Evolutionary conservation across 2,113 vertebrate genomes (phyloP).

Genomic region (Trematomus loennbergii): DNA sequence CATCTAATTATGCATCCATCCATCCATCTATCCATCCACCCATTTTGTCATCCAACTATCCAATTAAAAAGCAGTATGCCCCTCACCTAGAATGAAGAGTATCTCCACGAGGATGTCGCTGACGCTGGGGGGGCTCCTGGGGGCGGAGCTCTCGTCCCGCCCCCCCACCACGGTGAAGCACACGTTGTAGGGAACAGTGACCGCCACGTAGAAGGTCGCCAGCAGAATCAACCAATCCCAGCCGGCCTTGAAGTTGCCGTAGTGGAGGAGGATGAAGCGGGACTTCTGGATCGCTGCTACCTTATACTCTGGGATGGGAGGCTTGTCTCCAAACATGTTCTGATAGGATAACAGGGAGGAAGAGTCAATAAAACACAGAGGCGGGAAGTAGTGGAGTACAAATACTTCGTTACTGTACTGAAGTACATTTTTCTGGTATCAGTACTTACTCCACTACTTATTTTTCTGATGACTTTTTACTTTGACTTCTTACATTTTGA

Average conservation of each 20-base stretch:
- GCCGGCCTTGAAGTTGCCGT: slow-evolving; percentile 88
- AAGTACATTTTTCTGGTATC: no score
- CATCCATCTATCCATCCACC: no score
- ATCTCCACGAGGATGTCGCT: slow-evolving; percentile 89
- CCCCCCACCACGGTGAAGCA: slow-evolving; percentile 83
- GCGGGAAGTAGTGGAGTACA: no score
- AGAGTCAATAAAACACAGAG: not conserved
- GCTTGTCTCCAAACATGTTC: slow-evolving; percentile 89
- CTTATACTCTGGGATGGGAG: slow-evolving; percentile 88
- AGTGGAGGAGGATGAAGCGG: slow-evolving; percentile 88
- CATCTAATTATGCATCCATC: no score
- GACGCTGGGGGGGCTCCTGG: slow-evolving; percentile 82
- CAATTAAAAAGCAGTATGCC: no score
- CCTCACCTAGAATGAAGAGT: slow-evolving; percentile 86
- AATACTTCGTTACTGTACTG: no score
- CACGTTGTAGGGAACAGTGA: slow-evolving; percentile 89
- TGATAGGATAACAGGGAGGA: slow-evolving; percentile 40
- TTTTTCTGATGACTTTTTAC: no score
- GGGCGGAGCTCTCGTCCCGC: slow-evolving; percentile 77
- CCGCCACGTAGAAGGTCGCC: slow-evolving; percentile 89
- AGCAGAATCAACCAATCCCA: slow-evolving; percentile 89
- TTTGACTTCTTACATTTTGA: no score
- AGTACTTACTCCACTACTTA: no score
- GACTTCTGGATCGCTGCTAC: slow-evolving; percentile 89
- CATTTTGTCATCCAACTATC: no score